Base-by-base conservation (phyloP, 2,797 vertebrate genomes). In the Leptoclinus maculatus region DNA sequence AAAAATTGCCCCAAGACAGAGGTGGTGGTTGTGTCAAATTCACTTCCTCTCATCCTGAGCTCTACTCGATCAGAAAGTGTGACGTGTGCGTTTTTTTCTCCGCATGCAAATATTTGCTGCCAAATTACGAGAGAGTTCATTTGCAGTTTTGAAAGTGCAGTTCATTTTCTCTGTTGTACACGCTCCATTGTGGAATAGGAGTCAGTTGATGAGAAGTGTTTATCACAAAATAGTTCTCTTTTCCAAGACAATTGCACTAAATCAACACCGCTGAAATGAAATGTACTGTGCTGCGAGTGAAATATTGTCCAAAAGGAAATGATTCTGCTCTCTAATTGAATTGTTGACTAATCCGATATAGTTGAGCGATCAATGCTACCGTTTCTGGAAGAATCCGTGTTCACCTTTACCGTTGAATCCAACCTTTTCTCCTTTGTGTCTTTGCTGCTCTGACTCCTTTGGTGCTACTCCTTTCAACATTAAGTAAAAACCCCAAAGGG, bases 1-100 rank as follows among this genome's bases (percentile, higher is more conserved):
- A 68, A 86, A 87, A 89, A 84, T 74, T 78, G 72, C 78, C 81
- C 76, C 65, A 41, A 79, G 80, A 85, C 58, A 67, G 14, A 83
- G 66, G 62, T 56, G 68, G 70, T 74, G 58, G 64, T 43, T 75
- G 59, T 54, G 65, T 84, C 53, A 69, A 68, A 80, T 74, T 71
- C 36, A 77, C n/a, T 54, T 78, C 39, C 25, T 63, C 72, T 71
- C 47, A 76, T 56, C 60, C n/a, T 66, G 25, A 74, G 41, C 59
- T 68, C 36, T n/a, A 32, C 25, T 67, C 36, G 63, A 34, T 57
- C 60, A 76, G 47, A 81, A 57, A 73, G 63, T 79, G 65, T 80
- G 66, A 73, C 27, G 7, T 68, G 38, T 23, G 6, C 3, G 59
- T 65, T 75, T 82, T 66, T 14, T 53, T 49, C n/a, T 16, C 75